A percentile compares a stretch with the other conserved stretches of the same genome.
Conservation (phyloP, 2,797 vertebrate species). For the Sebastiscus tertius region DNA sequence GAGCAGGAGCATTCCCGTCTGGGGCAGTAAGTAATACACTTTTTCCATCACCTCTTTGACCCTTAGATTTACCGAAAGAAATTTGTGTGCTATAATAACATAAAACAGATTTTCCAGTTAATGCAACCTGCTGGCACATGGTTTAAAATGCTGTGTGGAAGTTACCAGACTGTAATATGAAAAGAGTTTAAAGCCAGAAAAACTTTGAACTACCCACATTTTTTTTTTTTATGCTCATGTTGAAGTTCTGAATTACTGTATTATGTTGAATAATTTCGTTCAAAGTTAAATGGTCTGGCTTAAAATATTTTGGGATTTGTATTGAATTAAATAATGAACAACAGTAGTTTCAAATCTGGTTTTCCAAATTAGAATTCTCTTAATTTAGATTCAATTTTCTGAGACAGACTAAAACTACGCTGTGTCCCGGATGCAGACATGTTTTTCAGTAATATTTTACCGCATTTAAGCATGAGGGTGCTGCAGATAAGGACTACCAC, state of each 20-base stretch:
- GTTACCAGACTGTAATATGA: not conserved
- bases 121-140: not conserved
- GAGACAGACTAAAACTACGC: not conserved
- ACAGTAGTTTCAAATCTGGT: not conserved
- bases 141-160: not conserved
- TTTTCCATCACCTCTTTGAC: not conserved
- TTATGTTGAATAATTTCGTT: not conserved
- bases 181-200: not conserved
- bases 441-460: not conserved
- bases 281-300: not conserved
- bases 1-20: constrained; percentile 94
- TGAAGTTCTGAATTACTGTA: not conserved
- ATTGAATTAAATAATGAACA: not conserved
- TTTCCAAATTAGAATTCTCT: not conserved
- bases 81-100: not conserved
- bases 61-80: not conserved
- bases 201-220: not conserved
- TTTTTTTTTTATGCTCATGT: not conserved
- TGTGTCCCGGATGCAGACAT: not conserved
- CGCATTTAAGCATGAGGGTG: not conserved
- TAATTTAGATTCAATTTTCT: not conserved
- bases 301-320: not conserved
- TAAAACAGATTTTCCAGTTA: not conserved
- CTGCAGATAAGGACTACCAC: not conserved
- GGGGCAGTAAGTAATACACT: constrained; percentile 91